A percentile compares a stretch with the other conserved stretches of the same genome.
phyloP scores from a whole-genome alignment of 2,113 vertebrate genomes.

The Genyomyrus donnyi region DNA sequence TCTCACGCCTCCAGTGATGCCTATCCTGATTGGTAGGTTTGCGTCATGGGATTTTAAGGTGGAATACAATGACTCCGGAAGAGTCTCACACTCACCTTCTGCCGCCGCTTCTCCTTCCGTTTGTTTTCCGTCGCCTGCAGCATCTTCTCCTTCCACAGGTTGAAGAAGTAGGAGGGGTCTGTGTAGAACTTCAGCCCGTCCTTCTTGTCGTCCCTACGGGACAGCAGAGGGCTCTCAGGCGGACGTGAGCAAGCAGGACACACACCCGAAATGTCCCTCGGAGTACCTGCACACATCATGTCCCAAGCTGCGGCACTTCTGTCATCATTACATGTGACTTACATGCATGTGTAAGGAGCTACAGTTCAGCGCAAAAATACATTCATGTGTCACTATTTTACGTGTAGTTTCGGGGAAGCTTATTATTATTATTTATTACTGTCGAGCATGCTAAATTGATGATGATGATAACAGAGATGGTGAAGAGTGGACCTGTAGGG shows the following conservation, averaged over 20 bases:
- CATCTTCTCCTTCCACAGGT: background rate
- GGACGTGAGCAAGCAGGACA: background rate
- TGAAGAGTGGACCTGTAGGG: constrained; percentile 63
- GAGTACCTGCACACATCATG: too few species aligned
- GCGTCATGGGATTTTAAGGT: background rate
- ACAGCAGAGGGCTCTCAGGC: background rate
- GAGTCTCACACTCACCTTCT: background rate
- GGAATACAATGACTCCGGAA: background rate
- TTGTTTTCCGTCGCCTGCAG: background rate
- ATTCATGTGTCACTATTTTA: background rate
- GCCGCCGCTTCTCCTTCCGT: background rate
- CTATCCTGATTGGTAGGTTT: background rate
- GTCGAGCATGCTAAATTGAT: background rate
- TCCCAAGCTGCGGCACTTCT: background rate
- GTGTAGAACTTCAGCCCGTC: background rate
- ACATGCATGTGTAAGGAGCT: background rate
- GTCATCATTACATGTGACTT: background rate
- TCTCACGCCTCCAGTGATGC: background rate
- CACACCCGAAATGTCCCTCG: too few species aligned
- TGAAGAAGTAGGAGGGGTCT: background rate
- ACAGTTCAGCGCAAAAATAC: background rate
- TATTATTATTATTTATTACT: background rate
- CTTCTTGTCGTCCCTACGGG: background rate
- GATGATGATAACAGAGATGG: background rate
- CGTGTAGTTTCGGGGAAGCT: background rate